Percentiles rank a stretch among this genome's conserved stretches.
These are phyloP conservation scores for Brachionus manjavacas DNA, from an alignment of 1,140 invertebrate species.

Conservation along the genomic window DNA sequence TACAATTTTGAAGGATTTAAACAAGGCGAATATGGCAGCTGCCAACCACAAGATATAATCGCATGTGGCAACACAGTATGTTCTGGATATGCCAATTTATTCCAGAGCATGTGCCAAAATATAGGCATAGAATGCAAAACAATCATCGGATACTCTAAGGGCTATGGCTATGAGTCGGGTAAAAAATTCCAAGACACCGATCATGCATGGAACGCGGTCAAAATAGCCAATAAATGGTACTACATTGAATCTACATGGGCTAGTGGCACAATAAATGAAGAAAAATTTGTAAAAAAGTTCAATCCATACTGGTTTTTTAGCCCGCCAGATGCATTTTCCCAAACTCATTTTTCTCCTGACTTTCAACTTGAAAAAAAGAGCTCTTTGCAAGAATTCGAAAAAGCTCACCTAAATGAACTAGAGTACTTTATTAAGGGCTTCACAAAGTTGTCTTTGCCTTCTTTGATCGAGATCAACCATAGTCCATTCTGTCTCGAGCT, in stretches of 20 bases:
- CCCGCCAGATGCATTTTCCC: neutral
- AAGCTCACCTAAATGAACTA: neutral
- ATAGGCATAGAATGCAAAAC: neutral
- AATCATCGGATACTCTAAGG: neutral
- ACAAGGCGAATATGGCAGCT: neutral
- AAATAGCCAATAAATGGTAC: neutral
- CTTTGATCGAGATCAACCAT: neutral
- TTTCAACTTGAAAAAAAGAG: neutral
- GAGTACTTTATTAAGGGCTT: neutral
- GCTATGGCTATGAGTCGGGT: neutral
- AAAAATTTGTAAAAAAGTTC: neutral
- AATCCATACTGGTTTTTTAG: neutral
- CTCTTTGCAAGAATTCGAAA: neutral
- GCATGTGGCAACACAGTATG: neutral
- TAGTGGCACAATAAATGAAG: neutral
- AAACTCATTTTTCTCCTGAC: neutral
- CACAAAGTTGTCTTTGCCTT: neutral
- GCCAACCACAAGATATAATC: neutral
- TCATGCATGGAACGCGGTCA: constrained; percentile 30
- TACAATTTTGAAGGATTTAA: neutral
- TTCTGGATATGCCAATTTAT: neutral
- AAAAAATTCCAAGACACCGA: neutral
- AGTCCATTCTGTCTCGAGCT: neutral
- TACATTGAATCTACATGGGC: constrained; percentile 5
- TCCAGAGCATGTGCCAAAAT: neutral